Percentiles rank a stretch among this genome's conserved stretches.
Evolutionary conservation across 2,113 vertebrate genomes (phyloP).

Genomic region (Scalopus aquaticus): DNA sequence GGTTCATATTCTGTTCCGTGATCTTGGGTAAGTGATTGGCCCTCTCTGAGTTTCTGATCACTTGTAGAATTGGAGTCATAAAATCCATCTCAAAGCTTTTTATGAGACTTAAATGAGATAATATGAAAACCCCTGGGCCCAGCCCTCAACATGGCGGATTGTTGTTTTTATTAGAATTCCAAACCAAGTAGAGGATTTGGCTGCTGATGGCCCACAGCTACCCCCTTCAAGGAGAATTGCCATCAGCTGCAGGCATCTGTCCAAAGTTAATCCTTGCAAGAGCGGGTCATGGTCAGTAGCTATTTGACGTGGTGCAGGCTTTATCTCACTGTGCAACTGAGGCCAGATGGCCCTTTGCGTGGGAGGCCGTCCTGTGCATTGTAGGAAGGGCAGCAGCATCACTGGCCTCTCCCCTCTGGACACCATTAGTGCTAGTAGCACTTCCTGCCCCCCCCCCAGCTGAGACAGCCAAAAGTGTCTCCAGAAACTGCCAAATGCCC

Average conservation of each 20-base stretch:
- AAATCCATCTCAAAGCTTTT: not conserved
- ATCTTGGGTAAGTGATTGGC: not conserved
- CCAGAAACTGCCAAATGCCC: not conserved
- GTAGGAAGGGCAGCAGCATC: not conserved
- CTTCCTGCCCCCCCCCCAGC: rapidly evolving
- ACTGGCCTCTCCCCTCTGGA: not conserved
- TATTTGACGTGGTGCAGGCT: not conserved
- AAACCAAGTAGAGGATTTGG: not conserved
- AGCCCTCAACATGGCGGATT: not conserved
- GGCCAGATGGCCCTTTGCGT: not conserved
- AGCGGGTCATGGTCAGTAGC: not conserved
- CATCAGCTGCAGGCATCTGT: not conserved
- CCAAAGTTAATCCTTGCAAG: not conserved
- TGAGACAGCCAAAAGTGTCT: not conserved
- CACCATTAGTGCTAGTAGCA: no score
- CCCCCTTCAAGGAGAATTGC: not conserved
- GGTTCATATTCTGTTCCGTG: not conserved
- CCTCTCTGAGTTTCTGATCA: not conserved
- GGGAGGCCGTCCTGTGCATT: not conserved
- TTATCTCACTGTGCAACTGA: not conserved
- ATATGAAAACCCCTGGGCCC: no score
- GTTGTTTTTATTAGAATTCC: not conserved
- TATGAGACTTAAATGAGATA: not conserved
- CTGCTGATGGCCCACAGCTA: not conserved
- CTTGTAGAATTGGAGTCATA: not conserved